These are phyloP conservation scores for Pseudochirops corinnae DNA, from an alignment of 2,797 vertebrate species.

Conservation along the genomic window DNA sequence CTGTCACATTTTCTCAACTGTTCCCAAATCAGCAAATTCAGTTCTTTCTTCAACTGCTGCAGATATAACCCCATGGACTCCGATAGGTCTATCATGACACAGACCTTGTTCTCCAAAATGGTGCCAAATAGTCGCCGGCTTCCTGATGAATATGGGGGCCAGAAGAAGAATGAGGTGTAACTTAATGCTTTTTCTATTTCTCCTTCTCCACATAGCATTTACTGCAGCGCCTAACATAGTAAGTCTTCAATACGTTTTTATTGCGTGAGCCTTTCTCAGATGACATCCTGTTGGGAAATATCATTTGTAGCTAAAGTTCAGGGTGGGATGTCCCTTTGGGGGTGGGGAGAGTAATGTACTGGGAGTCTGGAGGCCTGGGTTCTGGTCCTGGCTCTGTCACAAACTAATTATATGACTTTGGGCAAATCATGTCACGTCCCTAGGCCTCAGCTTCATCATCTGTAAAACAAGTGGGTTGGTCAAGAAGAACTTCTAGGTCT, in stretches of 20 bases:
- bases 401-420: background rate
- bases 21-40: constrained; percentile 90
- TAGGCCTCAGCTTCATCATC: background rate
- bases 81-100: constrained; percentile 89
- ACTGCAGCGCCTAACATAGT: background rate
- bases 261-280: background rate
- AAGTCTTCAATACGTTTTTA: background rate
- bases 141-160: constrained; percentile 79
- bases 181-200: background rate
- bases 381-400: background rate
- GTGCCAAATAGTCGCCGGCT: constrained; percentile 88
- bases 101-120: constrained; percentile 88
- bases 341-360: background rate
- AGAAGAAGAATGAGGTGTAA: background rate
- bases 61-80: constrained; percentile 88
- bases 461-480: background rate
- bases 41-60: constrained; percentile 82
- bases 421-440: background rate
- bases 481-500: background rate
- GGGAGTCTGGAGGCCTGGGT: background rate
- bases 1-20: constrained; percentile 86
- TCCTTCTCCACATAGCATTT: background rate
- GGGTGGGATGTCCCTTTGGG: background rate
- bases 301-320: background rate
- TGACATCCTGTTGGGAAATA: background rate